Percentiles rank a stretch among this genome's conserved stretches.
Evolutionary conservation across 2,888 invertebrate genomes (phyloP).

Genomic region (Pristionchus entomophagus): DNA sequence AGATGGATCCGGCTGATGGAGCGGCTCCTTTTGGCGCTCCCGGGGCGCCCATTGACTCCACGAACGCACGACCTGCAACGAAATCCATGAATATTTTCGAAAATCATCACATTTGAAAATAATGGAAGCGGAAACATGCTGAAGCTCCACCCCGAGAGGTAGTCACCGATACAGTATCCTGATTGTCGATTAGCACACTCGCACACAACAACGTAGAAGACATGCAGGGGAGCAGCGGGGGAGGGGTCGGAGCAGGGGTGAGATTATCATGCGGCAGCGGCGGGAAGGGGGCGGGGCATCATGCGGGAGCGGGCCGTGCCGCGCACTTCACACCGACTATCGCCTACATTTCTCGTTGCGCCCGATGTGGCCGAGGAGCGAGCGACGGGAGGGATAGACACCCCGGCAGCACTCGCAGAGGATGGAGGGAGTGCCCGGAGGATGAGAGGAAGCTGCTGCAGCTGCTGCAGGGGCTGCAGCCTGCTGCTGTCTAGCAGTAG

Average conservation of each 20-base stretch:
- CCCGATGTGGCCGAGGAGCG: constrained; percentile 72
- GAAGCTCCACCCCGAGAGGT: background rate
- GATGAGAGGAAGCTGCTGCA: background rate
- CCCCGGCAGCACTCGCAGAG: constrained; percentile 61
- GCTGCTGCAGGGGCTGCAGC: background rate
- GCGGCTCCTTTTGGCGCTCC: background rate
- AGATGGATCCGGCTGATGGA: background rate
- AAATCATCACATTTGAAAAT: background rate
- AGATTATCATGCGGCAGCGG: background rate
- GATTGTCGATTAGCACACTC: background rate
- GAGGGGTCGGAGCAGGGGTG: background rate
- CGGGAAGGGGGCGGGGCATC: constrained; percentile 22
- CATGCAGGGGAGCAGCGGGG: background rate
- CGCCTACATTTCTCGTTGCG: constrained; percentile 70
- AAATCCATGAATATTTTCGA: background rate
- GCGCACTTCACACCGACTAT: constrained; percentile 39
- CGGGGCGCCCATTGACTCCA: background rate
- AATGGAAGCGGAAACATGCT: constrained; percentile 11
- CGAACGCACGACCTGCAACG: constrained; percentile 8
- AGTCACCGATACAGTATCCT: background rate
- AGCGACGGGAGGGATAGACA: constrained; percentile 68
- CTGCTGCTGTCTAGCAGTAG: background rate
- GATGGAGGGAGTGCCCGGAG: background rate
- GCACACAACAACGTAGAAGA: background rate
- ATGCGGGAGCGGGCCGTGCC: background rate